Conservation (phyloP, 1,140 invertebrate genomes). For the Drosophila nikananu region DNA sequence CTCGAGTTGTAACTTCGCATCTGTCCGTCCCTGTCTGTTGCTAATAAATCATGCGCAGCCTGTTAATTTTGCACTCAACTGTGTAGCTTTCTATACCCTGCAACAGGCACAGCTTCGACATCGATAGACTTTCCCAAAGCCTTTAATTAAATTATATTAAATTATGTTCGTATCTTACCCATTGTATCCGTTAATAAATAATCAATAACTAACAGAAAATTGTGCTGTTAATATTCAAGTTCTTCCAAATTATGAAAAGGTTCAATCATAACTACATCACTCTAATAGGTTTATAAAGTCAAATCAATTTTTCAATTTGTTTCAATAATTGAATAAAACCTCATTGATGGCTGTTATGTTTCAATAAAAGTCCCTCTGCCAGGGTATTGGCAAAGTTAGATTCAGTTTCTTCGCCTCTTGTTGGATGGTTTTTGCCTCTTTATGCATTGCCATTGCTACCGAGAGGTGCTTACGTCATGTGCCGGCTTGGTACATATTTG, state of each 20-base stretch:
- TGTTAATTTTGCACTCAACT: constrained; percentile 51
- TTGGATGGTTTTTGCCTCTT: constrained; percentile 44
- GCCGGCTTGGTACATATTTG: constrained; percentile 62
- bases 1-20: constrained; percentile 70
- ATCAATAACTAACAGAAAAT: too few species aligned
- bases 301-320: not conserved
- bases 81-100: constrained; percentile 27
- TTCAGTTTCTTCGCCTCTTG: constrained; percentile 1
- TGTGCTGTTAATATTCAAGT: too few species aligned
- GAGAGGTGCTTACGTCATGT: constrained; percentile 65
- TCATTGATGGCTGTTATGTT: not conserved
- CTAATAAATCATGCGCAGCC: constrained; percentile 68
- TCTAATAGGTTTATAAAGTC: not conserved
- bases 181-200: too few species aligned
- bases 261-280: not conserved
- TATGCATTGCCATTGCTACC: constrained; percentile 46
- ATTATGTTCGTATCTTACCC: too few species aligned
- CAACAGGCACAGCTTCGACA: not conserved
- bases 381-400: constrained; percentile 14
- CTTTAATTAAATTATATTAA: not conserved
- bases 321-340: not conserved
- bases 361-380: not conserved
- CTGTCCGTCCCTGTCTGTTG: constrained; percentile 63
- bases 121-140: not conserved
- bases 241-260: not conserved